phyloP scores from a whole-genome alignment of 2,888 invertebrate genomes.

The Andrena bucephala region DNA sequence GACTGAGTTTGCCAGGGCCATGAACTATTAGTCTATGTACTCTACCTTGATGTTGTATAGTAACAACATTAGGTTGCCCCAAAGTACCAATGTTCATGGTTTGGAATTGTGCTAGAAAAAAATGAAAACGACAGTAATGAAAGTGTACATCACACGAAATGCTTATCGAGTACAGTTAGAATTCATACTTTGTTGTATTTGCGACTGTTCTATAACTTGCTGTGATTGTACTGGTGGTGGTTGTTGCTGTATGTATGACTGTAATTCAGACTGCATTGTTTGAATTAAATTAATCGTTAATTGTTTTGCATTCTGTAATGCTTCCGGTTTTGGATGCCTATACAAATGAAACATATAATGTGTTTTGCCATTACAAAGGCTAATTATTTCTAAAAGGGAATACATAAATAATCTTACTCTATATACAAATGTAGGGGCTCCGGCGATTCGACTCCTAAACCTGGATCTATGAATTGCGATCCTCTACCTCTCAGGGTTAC shows the following conservation, averaged over 20 bases:
- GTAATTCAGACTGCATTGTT: constrained; percentile 89
- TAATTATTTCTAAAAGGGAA: background rate
- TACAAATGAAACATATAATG: constrained; percentile 54
- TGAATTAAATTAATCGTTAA: constrained; percentile 92
- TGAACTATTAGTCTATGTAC: constrained; percentile 24
- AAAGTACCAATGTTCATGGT: constrained; percentile 84
- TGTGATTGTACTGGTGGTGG: constrained; percentile 84
- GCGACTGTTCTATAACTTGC: constrained; percentile 83
- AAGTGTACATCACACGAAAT: constrained; percentile 21
- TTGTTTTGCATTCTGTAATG: constrained; percentile 90
- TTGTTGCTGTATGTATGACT: constrained; percentile 85
- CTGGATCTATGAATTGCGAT: constrained; percentile 87
- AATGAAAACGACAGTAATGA: constrained; percentile 35
- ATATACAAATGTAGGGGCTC: constrained; percentile 92
- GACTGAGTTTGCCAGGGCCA: constrained; percentile 21
- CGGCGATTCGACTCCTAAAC: constrained; percentile 87
- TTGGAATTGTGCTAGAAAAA: constrained; percentile 82
- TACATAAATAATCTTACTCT: constrained; percentile 86
- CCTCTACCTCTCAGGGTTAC: constrained; percentile 91
- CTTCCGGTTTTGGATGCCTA: constrained; percentile 90
- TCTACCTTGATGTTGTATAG: constrained; percentile 84
- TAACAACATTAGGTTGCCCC: constrained; percentile 83
- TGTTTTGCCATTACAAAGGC: constrained; percentile 15
- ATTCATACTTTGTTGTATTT: constrained; percentile 81
- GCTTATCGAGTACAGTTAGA: constrained; percentile 25